Evolutionary conservation across 2,797 vertebrate genomes (phyloP), one percentile per base, ranked within the genome.

Genomic region (Staurois parvus): DNA sequence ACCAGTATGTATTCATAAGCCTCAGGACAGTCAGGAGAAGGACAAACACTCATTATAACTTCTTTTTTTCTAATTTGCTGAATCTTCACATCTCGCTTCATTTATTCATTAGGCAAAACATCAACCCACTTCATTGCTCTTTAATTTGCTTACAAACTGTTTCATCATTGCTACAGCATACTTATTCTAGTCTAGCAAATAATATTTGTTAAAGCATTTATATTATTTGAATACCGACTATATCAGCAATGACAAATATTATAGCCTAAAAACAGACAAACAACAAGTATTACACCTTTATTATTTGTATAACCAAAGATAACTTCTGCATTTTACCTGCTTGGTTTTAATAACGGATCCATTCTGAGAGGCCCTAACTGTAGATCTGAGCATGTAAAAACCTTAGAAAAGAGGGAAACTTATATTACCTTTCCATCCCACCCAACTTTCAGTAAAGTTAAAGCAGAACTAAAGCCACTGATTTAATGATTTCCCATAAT

Each of bases 1-100:
- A 67, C 83, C 81, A 70, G 0, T 82, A 85, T 64, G 85, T 83
- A 87, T 84, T 83, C 89, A 88, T 81, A 89, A 90, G 83, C 78
- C 87, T 81, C 26, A 68, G 62, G 86, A 88, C 40, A 77, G 83
- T 88, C 83, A 79, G 7, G 77, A 78, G 17, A 48, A 72, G 4
- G 56, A 48, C 75, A 78, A 32, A 68, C 26, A 79, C 72, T 88
- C 85, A 88, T 84, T 88, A 84, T 84, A 89, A 88, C 40, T 45
- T 67, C 52, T 81, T 29, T 29, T 10, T 88, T 64, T 87, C 24
- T 45, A 73, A 88, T 73, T 78, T 69, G 3, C 30, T 42, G 84
- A 74, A 85, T 85, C 70, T 85, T 52, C 84, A 80, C 69, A 85
- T 85, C 78, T 62, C 73, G 77, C 69, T 77, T 85, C 76, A 85